These are phyloP conservation scores for Rhopalosiphum padi DNA, from an alignment of 1,140 invertebrate species.

Conservation along the genomic window DNA sequence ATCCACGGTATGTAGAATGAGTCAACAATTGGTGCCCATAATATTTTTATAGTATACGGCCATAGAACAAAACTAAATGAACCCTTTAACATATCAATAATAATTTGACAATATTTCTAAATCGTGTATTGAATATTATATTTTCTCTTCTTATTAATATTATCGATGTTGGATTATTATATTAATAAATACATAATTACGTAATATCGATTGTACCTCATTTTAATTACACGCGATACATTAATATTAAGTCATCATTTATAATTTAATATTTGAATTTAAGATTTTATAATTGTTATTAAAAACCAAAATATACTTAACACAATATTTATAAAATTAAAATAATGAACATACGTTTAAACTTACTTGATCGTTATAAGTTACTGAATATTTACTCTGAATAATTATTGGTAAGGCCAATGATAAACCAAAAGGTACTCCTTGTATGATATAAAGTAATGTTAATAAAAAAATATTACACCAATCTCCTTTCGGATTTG, in stretches of 20 bases:
- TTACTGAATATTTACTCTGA: slow-evolving; percentile 85
- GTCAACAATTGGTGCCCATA: slow-evolving; percentile 99
- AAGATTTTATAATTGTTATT: background rate
- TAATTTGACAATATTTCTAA: background rate
- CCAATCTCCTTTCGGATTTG: slow-evolving; percentile 69
- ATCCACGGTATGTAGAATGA: slow-evolving; percentile 82
- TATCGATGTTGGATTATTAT: background rate
- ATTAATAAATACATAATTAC: background rate
- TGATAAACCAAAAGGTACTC: slow-evolving; percentile 92
- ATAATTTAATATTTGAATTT: background rate
- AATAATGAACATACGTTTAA: background rate
- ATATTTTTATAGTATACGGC: slow-evolving; percentile 96
- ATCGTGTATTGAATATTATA: background rate
- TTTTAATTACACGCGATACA: background rate
- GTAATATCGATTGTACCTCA: background rate
- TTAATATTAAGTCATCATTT: background rate
- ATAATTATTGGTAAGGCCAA: slow-evolving; percentile 94
- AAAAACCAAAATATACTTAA: background rate
- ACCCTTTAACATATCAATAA: slow-evolving; percentile 75
- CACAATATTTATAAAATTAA: background rate
- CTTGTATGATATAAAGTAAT: slow-evolving; percentile 93
- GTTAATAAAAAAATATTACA: slow-evolving; percentile 83
- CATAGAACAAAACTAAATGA: slow-evolving; percentile 97
- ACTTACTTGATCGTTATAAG: slow-evolving; percentile 80
- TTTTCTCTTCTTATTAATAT: background rate